A percentile compares a stretch with the other conserved stretches of the same genome.
Evolutionary conservation across 2,113 vertebrate genomes (phyloP).

Genomic region (Myotis lucifugus): DNA sequence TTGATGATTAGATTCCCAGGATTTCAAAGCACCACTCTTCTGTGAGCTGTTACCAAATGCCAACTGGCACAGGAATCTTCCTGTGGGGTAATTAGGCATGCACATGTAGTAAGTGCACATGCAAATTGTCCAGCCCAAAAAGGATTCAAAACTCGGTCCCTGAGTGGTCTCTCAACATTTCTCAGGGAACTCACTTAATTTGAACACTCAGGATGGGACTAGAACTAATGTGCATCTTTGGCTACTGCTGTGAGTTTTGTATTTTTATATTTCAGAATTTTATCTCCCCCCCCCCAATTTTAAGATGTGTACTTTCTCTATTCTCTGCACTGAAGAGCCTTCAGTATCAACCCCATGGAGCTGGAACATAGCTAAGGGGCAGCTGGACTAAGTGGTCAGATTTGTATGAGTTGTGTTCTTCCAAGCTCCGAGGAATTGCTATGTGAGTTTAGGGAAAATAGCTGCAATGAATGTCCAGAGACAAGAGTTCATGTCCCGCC

Average conservation of each 20-base stretch:
- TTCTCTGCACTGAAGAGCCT: not conserved
- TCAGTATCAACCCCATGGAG: not conserved
- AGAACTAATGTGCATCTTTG: not conserved
- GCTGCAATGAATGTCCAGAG: not conserved
- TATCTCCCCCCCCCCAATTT: not conserved
- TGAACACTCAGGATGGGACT: not conserved
- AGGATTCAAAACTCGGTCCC: conserved; percentile 52
- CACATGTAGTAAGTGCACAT: conserved; percentile 63
- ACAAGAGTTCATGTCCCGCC: not conserved
- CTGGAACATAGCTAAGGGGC: not conserved
- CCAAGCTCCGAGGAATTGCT: not conserved
- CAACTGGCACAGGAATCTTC: conserved; percentile 65
- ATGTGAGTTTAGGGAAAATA: not conserved
- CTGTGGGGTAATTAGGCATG: conserved; percentile 67
- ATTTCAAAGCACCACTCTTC: conserved; percentile 56
- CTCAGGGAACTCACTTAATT: conserved; percentile 11
- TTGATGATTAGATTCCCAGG: conserved; percentile 63
- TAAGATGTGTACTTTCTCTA: not conserved
- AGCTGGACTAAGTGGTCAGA: not conserved
- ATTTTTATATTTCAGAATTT: conserved; percentile 36
- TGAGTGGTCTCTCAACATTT: conserved; percentile 31
- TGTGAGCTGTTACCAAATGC: conserved; percentile 66
- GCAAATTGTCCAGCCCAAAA: conserved; percentile 49
- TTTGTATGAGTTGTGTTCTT: not conserved
- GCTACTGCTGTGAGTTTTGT: conserved; percentile 1